Conservation (phyloP, 2,888 invertebrate genomes). For the Euzetes globulus region DNA sequence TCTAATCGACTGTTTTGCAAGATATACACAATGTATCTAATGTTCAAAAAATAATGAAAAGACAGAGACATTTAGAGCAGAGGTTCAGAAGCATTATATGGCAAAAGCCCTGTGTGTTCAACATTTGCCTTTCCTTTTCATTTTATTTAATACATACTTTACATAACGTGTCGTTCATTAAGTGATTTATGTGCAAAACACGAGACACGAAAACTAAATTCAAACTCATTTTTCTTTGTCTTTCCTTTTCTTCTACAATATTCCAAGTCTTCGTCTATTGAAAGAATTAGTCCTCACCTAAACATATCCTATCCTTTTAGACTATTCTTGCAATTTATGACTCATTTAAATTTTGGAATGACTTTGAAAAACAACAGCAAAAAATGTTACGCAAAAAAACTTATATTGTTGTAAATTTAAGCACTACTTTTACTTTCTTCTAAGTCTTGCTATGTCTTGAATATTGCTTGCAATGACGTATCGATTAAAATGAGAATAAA, state of each 20-base stretch:
- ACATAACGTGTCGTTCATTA: not conserved
- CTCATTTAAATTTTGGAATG: not conserved
- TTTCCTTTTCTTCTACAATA: not conserved
- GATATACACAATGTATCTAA: not conserved
- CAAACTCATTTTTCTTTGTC: not conserved
- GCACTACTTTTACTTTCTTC: too few relatives aligned
- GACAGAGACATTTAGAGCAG: not conserved
- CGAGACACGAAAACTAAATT: conserved; percentile 3
- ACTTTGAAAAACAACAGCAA: not conserved
- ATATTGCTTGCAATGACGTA: too few relatives aligned
- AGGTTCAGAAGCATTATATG: not conserved
- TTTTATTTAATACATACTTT: not conserved
- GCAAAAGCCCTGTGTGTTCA: not conserved
- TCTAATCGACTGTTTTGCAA: not conserved
- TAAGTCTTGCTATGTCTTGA: too few relatives aligned
- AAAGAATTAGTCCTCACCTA: too few relatives aligned
- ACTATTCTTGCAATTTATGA: not conserved
- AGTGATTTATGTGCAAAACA: conserved; percentile 8
- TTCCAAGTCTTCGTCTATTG: too few relatives aligned
- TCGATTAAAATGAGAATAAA: too few relatives aligned
- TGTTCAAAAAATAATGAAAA: conserved; percentile 3
- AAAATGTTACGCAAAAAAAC: too few relatives aligned
- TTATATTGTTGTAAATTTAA: too few relatives aligned
- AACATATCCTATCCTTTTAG: not conserved
- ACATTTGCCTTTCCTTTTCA: not conserved